These are phyloP conservation scores for Microchirus variegatus DNA, from an alignment of 2,797 vertebrate species.

Conservation along the genomic window DNA sequence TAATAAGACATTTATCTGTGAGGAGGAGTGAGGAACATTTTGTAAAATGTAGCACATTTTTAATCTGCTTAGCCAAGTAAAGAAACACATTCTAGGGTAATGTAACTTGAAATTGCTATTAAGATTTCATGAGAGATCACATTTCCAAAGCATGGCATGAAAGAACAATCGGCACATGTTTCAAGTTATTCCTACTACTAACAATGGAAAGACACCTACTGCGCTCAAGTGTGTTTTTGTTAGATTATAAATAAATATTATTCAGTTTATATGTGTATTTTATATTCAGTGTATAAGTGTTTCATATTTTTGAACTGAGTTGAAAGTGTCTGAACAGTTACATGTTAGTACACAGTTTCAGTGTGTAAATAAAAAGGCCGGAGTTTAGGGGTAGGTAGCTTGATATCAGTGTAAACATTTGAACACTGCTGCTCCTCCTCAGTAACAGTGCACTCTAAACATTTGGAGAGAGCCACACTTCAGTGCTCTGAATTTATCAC, in stretches of 20 bases:
- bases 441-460: constrained; percentile 35
- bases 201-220: background rate
- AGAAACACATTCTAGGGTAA: constrained; percentile 28
- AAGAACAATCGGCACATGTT: constrained; percentile 6
- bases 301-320: background rate
- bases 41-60: too few relatives aligned
- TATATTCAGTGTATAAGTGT: background rate
- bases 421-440: constrained; percentile 20
- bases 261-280: background rate
- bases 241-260: too few relatives aligned
- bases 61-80: constrained; percentile 12
- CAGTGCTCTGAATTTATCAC: constrained; percentile 39
- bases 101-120: constrained; percentile 42
- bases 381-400: constrained; percentile 2
- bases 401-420: constrained; percentile 45
- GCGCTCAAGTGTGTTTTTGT: too few relatives aligned
- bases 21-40: constrained; percentile 6
- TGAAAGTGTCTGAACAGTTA: background rate
- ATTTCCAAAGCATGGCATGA: constrained; percentile 39
- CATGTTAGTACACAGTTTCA: background rate
- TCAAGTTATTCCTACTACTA: background rate
- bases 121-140: constrained; percentile 61
- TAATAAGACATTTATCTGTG: constrained; percentile 23
- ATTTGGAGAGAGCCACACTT: constrained; percentile 35
- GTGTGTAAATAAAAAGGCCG: background rate